Base-by-base conservation (phyloP, 92 coral and sea anemone species). In the Zoanthus gigantus region DNA sequence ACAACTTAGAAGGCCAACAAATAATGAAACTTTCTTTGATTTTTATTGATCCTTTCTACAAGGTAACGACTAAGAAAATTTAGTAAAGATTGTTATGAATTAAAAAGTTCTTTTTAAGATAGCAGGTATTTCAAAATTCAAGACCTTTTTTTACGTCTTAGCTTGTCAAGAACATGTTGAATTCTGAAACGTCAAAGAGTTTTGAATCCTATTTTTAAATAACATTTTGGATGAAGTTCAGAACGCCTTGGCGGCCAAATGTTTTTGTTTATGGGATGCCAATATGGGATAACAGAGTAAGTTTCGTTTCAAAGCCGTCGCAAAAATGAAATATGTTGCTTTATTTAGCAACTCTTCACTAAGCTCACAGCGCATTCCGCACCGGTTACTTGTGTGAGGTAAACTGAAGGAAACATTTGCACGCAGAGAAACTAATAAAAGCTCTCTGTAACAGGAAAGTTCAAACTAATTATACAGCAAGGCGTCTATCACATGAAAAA, bases 341-440 rank as follows among this genome's bases (percentile, higher is more conserved):
- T 63, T 63, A 57, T 57, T 53, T 48, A 72, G 52, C 11, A 47
- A 78, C 31, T 29, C 28, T 5, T 61, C 1, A 29, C 60, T 31
- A 53, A 57, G 84, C 84, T 17, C 10, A 7, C 69, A 69, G 84
- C 54, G 34, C 53, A 60, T 4, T 11, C 54, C 34, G 29, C 16
- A 23, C 84, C 17, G 50, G 71, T 34, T 29, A 44, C 34, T 72
- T 15, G 61, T 80, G 73, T 44, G 34, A 7, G 12, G 18, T 17
- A 46, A 2, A 28, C 31, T 14, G 37, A 30, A 42, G 75, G 45
- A 48, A 50, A 48, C 32, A 18, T 29, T 29, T 18, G 60, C 85
- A 81, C 53, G 85, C 75, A 81, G 85, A 29, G 85, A 81, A 31
- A 29, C 14, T 15, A 65, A 68, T 65, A 66, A 65, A 46, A 56